Evolutionary conservation across 2,888 invertebrate genomes (phyloP).

Genomic region (Zhengitettix transpicula): DNA sequence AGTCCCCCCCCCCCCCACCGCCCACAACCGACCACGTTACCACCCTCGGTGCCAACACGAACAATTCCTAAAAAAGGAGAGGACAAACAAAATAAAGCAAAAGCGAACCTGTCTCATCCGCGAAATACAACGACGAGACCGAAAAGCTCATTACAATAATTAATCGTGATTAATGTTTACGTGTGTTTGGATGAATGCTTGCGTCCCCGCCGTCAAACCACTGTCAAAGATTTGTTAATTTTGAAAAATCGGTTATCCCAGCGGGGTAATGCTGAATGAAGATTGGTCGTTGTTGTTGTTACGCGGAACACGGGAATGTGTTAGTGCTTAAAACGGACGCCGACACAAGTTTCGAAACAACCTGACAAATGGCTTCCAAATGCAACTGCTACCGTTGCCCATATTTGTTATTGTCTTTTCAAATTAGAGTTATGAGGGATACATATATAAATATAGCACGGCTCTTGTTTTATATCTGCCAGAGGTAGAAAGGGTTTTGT

Average conservation of each 20-base stretch:
- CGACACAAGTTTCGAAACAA: slow-evolving; percentile 1
- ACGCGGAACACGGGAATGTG: background rate
- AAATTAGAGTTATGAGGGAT: slow-evolving; percentile 1
- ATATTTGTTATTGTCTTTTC: slow-evolving; percentile 2
- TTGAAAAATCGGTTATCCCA: slow-evolving; percentile 22
- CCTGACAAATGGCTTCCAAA: slow-evolving; percentile 1
- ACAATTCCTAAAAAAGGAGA: background rate
- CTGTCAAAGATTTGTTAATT: slow-evolving; percentile 27
- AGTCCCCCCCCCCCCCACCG: background rate
- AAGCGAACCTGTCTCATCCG: slow-evolving; percentile 25
- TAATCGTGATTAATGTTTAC: slow-evolving; percentile 9
- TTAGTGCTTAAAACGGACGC: background rate
- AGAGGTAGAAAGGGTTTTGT: background rate
- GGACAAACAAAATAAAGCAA: background rate
- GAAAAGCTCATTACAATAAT: slow-evolving; percentile 8
- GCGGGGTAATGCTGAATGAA: slow-evolving; percentile 6
- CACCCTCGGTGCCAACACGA: background rate
- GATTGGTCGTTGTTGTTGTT: slow-evolving; percentile 7
- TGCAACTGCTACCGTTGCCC: background rate
- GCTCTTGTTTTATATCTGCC: background rate
- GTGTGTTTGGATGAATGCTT: slow-evolving; percentile 1
- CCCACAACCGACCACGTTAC: background rate
- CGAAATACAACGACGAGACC: background rate
- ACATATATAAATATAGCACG: background rate
- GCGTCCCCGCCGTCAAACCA: slow-evolving; percentile 5